A percentile compares a stretch with the other conserved stretches of the same genome.
Evolutionary conservation across 2,113 vertebrate genomes (phyloP).

Genomic region (Myodes glareolus): DNA sequence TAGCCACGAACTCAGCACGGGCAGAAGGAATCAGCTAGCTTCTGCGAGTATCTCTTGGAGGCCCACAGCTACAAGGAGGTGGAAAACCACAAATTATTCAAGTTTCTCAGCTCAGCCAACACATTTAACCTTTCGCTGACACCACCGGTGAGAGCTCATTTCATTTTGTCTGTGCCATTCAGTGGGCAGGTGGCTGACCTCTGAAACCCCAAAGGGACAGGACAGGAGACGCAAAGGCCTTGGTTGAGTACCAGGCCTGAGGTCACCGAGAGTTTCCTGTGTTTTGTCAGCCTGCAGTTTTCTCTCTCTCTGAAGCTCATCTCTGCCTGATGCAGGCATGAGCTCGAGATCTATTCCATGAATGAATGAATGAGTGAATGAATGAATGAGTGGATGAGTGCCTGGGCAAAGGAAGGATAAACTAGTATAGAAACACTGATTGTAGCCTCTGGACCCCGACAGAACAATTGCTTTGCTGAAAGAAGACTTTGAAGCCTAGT

Average conservation of each 20-base stretch:
- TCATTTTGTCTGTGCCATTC: slow-evolving; percentile 8
- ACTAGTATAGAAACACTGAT: slow-evolving; percentile 17
- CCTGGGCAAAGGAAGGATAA: not conserved
- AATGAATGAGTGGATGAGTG: not conserved
- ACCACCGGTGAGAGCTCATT: slow-evolving; percentile 17
- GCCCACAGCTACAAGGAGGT: not conserved
- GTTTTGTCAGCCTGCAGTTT: slow-evolving; percentile 30
- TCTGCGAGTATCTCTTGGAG: not conserved
- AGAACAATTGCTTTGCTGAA: not conserved
- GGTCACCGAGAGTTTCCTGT: not conserved
- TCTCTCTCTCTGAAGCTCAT: slow-evolving; percentile 6
- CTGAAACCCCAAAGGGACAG: slow-evolving; percentile 16
- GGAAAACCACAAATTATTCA: slow-evolving; percentile 54
- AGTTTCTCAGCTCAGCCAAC: slow-evolving; percentile 21
- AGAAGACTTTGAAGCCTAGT: not conserved
- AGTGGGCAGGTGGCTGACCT: not conserved
- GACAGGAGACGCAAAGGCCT: not conserved
- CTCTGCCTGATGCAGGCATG: not conserved
- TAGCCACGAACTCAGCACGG: not conserved
- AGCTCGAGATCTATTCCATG: not conserved
- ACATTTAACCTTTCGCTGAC: slow-evolving; percentile 38
- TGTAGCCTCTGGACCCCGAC: not conserved
- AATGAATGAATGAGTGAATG: not conserved
- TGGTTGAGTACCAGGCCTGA: not conserved
- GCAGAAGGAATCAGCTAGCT: slow-evolving; percentile 17